Base-by-base conservation (phyloP, 35 echinoderm and acorn worm species). In the Apostichopus californicus region DNA sequence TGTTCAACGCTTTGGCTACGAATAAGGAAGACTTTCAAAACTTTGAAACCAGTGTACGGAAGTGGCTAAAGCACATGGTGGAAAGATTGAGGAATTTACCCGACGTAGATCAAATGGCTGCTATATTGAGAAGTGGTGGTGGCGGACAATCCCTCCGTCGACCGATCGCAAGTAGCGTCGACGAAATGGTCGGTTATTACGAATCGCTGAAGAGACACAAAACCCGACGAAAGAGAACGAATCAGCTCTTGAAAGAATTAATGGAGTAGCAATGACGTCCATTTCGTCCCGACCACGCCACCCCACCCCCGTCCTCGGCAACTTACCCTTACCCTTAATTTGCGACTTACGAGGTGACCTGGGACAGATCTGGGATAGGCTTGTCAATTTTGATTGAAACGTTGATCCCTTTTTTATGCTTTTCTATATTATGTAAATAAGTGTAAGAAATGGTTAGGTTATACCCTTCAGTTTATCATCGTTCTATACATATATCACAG, bases 181-280 rank as follows among this genome's bases (percentile, higher is more conserved):
- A 89, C 17, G 86, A 89, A 54, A 89, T 71, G 86, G 86, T 89
- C 57, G 64, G n/a, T 14, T 89, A 89, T 21, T 89, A 89, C 24
- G 86, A 89, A 25, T 53, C 61, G 7, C 17, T 89, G 17, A 68
- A 54, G 25, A 72, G 86, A n/a, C 86, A 20, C 8, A 89, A 72
- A 26, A 72, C 86, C 14, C 12, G 26, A 15, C 7, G 86, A 85
- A 59, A 58, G 14, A 89, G 21, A 20, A 89, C 23, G n/a, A 20
- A 64, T 5, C 17, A 72, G n/a, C 86, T 89, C 11, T 20, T 89
- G 86, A 73, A 23, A 28, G 86, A 89, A n/a, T 64, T 89, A 54
- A 18, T 89, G 25, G 60, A 89, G 12, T 61, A 61, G 58, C 58
- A 9, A 7, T 61, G 58, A 61, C 58, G 58, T 61, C 7, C 7